Percentiles rank a stretch among this genome's conserved stretches.
These are phyloP conservation scores for Hirudo medicinalis DNA, from an alignment of 1,140 invertebrate genomes.

Conservation along the genomic window DNA sequence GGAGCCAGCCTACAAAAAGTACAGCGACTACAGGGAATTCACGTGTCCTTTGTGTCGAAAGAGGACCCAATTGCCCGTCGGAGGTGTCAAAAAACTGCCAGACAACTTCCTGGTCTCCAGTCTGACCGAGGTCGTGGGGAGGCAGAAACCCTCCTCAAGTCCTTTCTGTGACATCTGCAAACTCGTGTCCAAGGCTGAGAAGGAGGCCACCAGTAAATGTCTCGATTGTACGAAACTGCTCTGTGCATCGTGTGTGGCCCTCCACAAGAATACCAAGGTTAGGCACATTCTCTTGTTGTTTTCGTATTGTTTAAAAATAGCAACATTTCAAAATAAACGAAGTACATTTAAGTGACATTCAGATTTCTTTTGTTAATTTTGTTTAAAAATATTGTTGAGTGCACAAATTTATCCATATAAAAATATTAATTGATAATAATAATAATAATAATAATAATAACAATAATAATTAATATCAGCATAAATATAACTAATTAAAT, in stretches of 20 bases:
- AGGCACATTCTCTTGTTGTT: slow-evolving; percentile 7
- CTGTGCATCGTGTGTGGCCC: slow-evolving; percentile 38
- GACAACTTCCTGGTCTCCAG: slow-evolving; percentile 43
- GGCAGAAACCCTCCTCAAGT: slow-evolving; percentile 38
- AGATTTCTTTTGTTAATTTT: too few species aligned
- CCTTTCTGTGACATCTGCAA: slow-evolving; percentile 43
- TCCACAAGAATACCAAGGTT: slow-evolving; percentile 38
- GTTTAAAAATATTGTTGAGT: too few species aligned
- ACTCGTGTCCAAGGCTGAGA: slow-evolving; percentile 36
- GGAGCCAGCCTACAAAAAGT: slow-evolving; percentile 41
- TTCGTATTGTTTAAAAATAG: too few species aligned
- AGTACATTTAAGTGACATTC: too few species aligned
- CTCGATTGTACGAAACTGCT: slow-evolving; percentile 43
- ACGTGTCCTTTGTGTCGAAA: slow-evolving; percentile 43
- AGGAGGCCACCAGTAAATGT: slow-evolving; percentile 41
- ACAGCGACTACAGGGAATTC: slow-evolving; percentile 42
- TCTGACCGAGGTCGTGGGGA: slow-evolving; percentile 37
- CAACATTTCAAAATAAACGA: too few species aligned
- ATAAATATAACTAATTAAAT: too few species aligned
- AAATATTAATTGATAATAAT: too few species aligned
- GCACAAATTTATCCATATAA: too few species aligned
- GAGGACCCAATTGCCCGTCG: slow-evolving; percentile 40
- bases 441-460: too few species aligned
- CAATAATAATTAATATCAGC: too few species aligned
- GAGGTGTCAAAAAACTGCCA: slow-evolving; percentile 42